phyloP scores from a whole-genome alignment of 1,140 invertebrate genomes.

The Neotoxoptera formosana region DNA sequence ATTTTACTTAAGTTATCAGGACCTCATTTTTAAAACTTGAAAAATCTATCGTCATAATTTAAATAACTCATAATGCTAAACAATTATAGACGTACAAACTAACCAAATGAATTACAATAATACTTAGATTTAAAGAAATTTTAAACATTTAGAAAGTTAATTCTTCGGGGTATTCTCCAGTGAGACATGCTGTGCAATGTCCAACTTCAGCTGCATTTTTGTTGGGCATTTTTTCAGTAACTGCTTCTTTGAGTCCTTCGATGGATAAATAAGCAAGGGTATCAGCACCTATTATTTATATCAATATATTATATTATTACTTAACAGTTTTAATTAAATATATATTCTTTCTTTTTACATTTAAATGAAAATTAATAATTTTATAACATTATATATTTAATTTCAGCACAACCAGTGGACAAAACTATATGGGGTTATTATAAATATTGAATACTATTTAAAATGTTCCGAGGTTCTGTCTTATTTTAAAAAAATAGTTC shows the following conservation, averaged over 20 bases:
- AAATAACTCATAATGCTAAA: no score
- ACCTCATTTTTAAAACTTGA: background rate
- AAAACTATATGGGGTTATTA: background rate
- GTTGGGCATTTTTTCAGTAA: constrained; percentile 76
- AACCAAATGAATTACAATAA: constrained; percentile 31
- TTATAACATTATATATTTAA: background rate
- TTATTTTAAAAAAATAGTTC: no score
- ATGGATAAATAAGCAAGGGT: constrained; percentile 93
- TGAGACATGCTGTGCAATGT: constrained; percentile 85
- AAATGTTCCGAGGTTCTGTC: background rate
- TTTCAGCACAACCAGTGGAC: background rate
- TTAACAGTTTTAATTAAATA: background rate
- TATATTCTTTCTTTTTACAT: background rate
- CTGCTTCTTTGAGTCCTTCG: constrained; percentile 87
- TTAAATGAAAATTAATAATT: no score
- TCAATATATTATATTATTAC: background rate
- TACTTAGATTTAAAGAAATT: constrained; percentile 4
- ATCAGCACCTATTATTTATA: constrained; percentile 78
- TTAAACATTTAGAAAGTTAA: constrained; percentile 74
- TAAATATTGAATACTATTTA: no score
- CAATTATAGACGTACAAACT: background rate
- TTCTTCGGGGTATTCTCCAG: constrained; percentile 81
- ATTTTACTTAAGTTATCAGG: background rate
- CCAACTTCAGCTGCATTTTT: constrained; percentile 68
- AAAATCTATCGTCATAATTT: background rate